These are phyloP conservation scores for Euproctis similis DNA, from an alignment of 2,888 invertebrate genomes.

Conservation along the genomic window DNA sequence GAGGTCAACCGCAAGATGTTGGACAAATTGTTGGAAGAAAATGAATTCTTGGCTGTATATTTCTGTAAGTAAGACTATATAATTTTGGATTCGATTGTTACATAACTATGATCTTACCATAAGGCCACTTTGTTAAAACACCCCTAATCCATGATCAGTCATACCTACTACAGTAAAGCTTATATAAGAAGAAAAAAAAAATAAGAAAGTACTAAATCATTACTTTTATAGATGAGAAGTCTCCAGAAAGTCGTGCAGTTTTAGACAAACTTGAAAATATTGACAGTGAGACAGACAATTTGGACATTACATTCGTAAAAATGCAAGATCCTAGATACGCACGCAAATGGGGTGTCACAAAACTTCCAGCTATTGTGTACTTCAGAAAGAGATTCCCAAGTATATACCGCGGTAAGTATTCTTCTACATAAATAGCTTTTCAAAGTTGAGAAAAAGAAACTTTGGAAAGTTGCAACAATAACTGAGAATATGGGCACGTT, in stretches of 20 bases:
- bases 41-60: slow-evolving; percentile 95
- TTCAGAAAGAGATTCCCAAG: slow-evolving; percentile 94
- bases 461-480: too few species aligned
- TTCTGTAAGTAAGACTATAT: slow-evolving; percentile 86
- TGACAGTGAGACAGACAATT: slow-evolving; percentile 94
- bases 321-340: slow-evolving; percentile 95
- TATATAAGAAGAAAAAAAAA: neutral
- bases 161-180: neutral
- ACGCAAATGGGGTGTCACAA: slow-evolving; percentile 94
- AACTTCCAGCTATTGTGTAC: slow-evolving; percentile 92
- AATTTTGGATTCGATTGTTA: too few species aligned
- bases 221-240: slow-evolving; percentile 81
- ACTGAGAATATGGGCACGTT: too few species aligned
- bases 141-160: too few species aligned
- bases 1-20: slow-evolving; percentile 98
- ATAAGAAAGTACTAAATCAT: neutral
- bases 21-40: slow-evolving; percentile 94
- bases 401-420: slow-evolving; percentile 89
- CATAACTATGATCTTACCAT: too few species aligned
- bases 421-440: neutral
- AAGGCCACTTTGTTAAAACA: too few species aligned
- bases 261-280: slow-evolving; percentile 92
- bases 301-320: slow-evolving; percentile 95
- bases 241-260: slow-evolving; percentile 88
- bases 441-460: neutral